Evolutionary conservation across 2,113 vertebrate species (phyloP).

Genomic region (Noturus placidus): DNA sequence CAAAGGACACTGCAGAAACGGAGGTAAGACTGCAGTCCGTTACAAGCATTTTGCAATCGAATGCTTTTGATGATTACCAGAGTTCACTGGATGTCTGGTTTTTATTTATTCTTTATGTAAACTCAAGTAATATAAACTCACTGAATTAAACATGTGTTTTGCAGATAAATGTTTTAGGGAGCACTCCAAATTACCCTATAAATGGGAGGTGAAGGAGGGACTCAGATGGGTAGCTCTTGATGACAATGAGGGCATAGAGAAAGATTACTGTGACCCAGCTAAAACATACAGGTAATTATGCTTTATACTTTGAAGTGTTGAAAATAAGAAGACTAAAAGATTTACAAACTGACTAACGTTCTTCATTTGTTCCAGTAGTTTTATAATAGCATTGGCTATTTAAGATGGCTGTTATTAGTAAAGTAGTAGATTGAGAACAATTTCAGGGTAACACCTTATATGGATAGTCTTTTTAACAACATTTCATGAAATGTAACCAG

Average conservation of each 20-base stretch:
- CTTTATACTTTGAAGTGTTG: background rate
- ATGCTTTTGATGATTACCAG: background rate
- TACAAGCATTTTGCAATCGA: background rate
- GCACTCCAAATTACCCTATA: slow-evolving; percentile 70
- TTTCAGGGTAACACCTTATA: background rate
- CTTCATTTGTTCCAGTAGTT: background rate
- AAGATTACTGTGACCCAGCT: slow-evolving; percentile 67
- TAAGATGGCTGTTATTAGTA: background rate
- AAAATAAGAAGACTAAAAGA: background rate
- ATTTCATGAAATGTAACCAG: background rate
- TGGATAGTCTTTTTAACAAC: background rate
- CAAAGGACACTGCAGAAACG: slow-evolving; percentile 68
- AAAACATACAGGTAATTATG: slow-evolving; percentile 63
- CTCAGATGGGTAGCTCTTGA: slow-evolving; percentile 60
- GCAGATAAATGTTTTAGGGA: slow-evolving; percentile 65
- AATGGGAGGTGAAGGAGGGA: slow-evolving; percentile 64
- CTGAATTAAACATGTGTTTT: background rate
- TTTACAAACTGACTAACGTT: background rate
- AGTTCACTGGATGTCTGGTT: background rate
- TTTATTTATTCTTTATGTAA: no score
- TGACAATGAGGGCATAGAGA: slow-evolving; percentile 66
- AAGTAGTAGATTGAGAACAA: background rate
- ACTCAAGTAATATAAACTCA: background rate
- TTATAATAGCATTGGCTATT: background rate
- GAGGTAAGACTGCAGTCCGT: slow-evolving; percentile 56